These are phyloP conservation scores for Apis dorsata DNA, from an alignment of 1,140 invertebrate genomes.

Conservation along the genomic window DNA sequence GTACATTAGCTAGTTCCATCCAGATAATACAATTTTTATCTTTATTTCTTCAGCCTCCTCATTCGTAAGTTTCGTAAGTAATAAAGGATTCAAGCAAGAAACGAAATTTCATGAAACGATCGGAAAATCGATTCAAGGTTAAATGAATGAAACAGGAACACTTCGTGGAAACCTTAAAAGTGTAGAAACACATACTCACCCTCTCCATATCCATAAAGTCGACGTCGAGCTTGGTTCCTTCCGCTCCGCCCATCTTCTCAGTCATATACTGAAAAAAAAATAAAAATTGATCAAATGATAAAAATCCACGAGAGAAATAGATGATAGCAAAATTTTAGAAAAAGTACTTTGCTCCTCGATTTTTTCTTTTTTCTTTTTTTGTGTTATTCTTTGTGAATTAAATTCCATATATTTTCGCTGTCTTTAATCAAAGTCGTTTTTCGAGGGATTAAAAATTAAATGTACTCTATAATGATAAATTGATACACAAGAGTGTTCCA, in stretches of 20 bases:
- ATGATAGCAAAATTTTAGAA: too few relatives aligned
- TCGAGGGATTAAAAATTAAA: too few relatives aligned
- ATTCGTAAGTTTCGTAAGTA: background rate
- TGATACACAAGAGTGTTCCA: too few relatives aligned
- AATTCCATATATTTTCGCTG: too few relatives aligned
- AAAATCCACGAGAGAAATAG: background rate
- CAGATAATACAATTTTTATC: background rate
- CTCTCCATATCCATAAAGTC: constrained; percentile 99
- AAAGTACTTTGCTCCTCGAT: too few relatives aligned
- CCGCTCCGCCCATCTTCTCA: constrained; percentile 99
- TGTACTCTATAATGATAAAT: too few relatives aligned
- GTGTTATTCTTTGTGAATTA: too few relatives aligned
- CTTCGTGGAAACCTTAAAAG: constrained; percentile 10
- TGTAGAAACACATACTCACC: constrained; percentile 82
- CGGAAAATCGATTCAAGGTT: constrained; percentile 17
- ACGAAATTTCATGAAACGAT: constrained; percentile 6
- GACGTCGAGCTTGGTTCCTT: constrained; percentile 99
- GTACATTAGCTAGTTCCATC: too few relatives aligned
- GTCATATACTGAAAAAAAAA: constrained; percentile 94
- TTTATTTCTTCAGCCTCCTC: background rate
- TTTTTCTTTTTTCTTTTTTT: too few relatives aligned
- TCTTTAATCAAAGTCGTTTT: too few relatives aligned
- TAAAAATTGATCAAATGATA: constrained; percentile 54
- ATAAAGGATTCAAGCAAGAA: background rate
- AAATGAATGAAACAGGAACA: background rate